These are phyloP conservation scores for Lagria hirta DNA, from an alignment of 2,888 invertebrate species.

Conservation along the genomic window DNA sequence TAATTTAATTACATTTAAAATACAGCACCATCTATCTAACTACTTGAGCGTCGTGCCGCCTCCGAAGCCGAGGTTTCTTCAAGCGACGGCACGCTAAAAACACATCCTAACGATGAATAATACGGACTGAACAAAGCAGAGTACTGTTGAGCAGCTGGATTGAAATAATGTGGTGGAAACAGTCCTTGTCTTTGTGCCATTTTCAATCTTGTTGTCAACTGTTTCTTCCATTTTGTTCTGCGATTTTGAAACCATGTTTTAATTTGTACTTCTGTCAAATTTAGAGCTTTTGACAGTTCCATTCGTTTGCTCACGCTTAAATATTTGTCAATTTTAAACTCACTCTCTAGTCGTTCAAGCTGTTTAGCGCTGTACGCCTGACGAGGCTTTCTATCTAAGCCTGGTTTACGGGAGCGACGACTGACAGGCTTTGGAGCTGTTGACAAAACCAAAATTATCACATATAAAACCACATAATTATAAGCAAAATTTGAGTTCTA, in stretches of 20 bases:
- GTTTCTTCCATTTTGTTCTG: constrained; percentile 97
- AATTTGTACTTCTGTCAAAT: constrained; percentile 91
- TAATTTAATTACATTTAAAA: too few species aligned
- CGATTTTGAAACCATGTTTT: constrained; percentile 97
- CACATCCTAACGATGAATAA: constrained; percentile 62
- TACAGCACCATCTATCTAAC: too few species aligned
- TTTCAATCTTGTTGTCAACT: constrained; percentile 84
- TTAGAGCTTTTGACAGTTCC: constrained; percentile 87
- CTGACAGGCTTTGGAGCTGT: constrained; percentile 78
- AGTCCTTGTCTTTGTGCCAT: constrained; percentile 85
- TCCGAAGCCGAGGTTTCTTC: constrained; percentile 43
- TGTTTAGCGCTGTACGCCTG: constrained; percentile 97
- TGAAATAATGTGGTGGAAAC: constrained; percentile 70
- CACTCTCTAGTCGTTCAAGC: constrained; percentile 85
- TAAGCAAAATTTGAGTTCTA: too few species aligned
- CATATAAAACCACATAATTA: too few species aligned
- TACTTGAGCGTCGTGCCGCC: constrained; percentile 13
- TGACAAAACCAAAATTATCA: too few species aligned
- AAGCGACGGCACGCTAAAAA: constrained; percentile 60
- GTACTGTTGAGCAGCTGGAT: constrained; percentile 60
- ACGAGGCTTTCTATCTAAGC: constrained; percentile 89
- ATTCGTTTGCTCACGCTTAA: constrained; percentile 93
- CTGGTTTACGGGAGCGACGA: constrained; percentile 80
- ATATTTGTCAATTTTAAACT: constrained; percentile 95
- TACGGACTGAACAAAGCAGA: constrained; percentile 64